Conservation (phyloP, 2,113 vertebrate genomes). For the Ptyas mucosa region DNA sequence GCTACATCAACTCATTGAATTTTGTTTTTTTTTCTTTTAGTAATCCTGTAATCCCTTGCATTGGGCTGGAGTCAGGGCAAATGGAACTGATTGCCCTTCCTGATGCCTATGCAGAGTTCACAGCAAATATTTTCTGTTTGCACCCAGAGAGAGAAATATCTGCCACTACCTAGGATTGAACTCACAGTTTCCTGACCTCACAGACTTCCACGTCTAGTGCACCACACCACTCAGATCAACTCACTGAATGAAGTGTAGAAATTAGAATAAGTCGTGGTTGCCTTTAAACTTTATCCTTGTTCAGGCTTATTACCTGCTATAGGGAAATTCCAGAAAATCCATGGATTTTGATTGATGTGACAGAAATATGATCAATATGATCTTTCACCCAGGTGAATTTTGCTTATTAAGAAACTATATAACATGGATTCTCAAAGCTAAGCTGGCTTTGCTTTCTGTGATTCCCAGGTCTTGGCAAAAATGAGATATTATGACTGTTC, state of each 20-base stretch:
- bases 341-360: background rate
- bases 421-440: background rate
- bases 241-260: background rate
- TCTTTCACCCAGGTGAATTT: background rate
- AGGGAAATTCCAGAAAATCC: background rate
- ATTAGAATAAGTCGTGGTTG: background rate
- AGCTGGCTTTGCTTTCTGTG: background rate
- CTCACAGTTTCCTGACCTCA: too few relatives aligned
- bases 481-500: background rate
- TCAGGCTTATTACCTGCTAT: background rate
- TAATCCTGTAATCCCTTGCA: too few relatives aligned
- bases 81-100: too few relatives aligned
- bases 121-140: too few relatives aligned
- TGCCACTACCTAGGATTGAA: too few relatives aligned
- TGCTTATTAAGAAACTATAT: background rate
- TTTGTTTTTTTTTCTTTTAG: too few relatives aligned
- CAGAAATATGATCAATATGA: background rate
- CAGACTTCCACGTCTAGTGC: too few relatives aligned
- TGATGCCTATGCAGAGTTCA: too few relatives aligned
- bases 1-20: background rate
- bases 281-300: background rate
- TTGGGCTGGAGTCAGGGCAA: too few relatives aligned
- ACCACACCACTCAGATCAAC: background rate
- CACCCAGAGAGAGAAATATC: too few relatives aligned
- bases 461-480: background rate